phyloP scores from a whole-genome alignment of 2,113 vertebrate species.

The Channa maculata region DNA sequence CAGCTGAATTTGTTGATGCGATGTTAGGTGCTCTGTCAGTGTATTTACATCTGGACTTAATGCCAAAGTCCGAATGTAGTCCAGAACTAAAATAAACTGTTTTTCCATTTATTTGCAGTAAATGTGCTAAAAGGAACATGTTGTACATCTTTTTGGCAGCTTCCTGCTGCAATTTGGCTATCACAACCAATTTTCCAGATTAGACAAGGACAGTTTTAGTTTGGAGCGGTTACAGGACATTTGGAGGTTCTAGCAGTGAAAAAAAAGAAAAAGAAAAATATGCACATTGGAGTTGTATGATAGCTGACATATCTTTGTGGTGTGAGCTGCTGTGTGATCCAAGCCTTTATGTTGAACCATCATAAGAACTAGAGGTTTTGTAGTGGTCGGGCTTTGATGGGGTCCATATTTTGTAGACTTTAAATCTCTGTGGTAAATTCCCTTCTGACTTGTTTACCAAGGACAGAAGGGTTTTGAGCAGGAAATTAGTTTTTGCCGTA shows the following conservation, averaged over 20 bases:
- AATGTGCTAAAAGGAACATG: conserved; percentile 15
- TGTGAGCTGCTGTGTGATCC: neutral
- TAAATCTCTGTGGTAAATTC: neutral
- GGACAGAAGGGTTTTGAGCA: neutral
- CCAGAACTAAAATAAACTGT: conserved; percentile 39
- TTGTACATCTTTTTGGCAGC: conserved; percentile 29
- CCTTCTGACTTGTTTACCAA: conserved; percentile 6
- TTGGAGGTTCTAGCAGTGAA: neutral
- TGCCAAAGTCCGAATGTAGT: conserved; percentile 6
- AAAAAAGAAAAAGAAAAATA: neutral
- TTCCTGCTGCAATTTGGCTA: conserved; percentile 11
- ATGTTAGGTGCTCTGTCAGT: conserved; percentile 3
- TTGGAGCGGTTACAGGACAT: neutral
- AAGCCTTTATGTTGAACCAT: neutral
- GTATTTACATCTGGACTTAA: conserved; percentile 29
- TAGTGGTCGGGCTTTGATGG: neutral
- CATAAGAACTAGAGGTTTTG: neutral
- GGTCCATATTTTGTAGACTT: neutral
- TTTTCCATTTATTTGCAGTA: conserved; percentile 8
- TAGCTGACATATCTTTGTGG: neutral
- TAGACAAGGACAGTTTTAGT: neutral
- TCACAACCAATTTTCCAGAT: conserved; percentile 15
- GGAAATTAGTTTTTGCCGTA: neutral
- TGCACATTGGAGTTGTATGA: neutral
- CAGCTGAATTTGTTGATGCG: conserved; percentile 12